These are phyloP conservation scores for Abramis brama DNA, from an alignment of 2,113 vertebrate species.

Conservation along the genomic window DNA sequence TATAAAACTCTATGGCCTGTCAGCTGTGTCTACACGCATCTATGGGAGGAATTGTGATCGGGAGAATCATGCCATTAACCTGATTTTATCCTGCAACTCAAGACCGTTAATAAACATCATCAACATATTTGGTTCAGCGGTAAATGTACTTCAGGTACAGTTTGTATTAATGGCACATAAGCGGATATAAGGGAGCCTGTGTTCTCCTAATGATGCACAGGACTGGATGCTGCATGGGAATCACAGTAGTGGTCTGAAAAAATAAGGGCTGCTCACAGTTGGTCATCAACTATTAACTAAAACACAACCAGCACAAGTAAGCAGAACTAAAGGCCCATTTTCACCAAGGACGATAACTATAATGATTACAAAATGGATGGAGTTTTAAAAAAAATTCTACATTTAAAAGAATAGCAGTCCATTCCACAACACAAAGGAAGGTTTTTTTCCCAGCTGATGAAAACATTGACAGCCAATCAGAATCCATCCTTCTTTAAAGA, in stretches of 20 bases:
- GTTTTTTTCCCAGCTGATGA: too few species aligned
- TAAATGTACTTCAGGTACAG: slow-evolving; percentile 62
- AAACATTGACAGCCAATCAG: too few species aligned
- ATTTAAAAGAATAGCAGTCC: too few species aligned
- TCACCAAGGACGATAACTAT: too few species aligned
- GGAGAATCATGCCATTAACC: not conserved
- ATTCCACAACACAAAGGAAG: too few species aligned
- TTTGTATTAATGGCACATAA: slow-evolving; percentile 58
- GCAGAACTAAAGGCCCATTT: not conserved
- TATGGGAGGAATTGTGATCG: not conserved
- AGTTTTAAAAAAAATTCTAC: too few species aligned
- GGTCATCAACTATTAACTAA: not conserved
- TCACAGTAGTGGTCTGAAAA: slow-evolving; percentile 10
- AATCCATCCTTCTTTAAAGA: too few species aligned
- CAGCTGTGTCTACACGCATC: not conserved
- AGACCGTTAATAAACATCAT: slow-evolving; percentile 17
- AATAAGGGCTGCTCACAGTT: not conserved
- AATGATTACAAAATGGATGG: too few species aligned
- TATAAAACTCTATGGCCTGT: not conserved
- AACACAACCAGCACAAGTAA: not conserved
- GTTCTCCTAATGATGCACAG: slow-evolving; percentile 31
- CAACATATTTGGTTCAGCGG: slow-evolving; percentile 36
- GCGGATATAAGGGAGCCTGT: slow-evolving; percentile 31
- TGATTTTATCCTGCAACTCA: slow-evolving; percentile 19
- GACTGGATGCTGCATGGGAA: not conserved